phyloP scores from a whole-genome alignment of 64 coral and sea anemone species.

The Dendrophyllia cribrosa region DNA sequence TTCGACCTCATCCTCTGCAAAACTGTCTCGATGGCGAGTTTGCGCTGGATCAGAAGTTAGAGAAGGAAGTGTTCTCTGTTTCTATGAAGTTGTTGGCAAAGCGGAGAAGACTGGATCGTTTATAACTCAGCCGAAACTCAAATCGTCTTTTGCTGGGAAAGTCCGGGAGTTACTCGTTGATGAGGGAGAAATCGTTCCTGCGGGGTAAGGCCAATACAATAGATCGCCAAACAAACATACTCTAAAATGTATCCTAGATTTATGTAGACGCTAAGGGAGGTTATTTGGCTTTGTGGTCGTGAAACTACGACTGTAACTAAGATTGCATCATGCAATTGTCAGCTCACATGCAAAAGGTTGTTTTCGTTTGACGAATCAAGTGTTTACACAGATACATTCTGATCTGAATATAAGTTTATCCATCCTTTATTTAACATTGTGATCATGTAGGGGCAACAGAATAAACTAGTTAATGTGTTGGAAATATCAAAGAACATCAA shows the following conservation, averaged over 20 bases:
- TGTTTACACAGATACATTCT: neutral
- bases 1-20: conserved; percentile 80
- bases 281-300: neutral
- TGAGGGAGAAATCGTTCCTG: conserved; percentile 86
- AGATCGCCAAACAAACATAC: neutral
- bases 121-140: conserved; percentile 95
- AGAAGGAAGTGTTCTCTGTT: conserved; percentile 95
- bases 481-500: neutral
- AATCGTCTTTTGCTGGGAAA: conserved; percentile 75
- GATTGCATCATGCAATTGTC: neutral
- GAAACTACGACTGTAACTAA: neutral
- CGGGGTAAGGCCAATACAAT: conserved; percentile 67
- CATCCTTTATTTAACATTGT: too few species aligned
- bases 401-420: too few species aligned
- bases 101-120: conserved; percentile 66
- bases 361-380: neutral
- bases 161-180: conserved; percentile 83
- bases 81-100: conserved; percentile 85
- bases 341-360: neutral
- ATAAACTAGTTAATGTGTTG: too few species aligned
- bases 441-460: too few species aligned
- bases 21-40: conserved; percentile 85
- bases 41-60: conserved; percentile 74
- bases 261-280: neutral
- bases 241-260: neutral